Conservation (phyloP, 2,113 vertebrate species). For the Epinephelus moara region DNA sequence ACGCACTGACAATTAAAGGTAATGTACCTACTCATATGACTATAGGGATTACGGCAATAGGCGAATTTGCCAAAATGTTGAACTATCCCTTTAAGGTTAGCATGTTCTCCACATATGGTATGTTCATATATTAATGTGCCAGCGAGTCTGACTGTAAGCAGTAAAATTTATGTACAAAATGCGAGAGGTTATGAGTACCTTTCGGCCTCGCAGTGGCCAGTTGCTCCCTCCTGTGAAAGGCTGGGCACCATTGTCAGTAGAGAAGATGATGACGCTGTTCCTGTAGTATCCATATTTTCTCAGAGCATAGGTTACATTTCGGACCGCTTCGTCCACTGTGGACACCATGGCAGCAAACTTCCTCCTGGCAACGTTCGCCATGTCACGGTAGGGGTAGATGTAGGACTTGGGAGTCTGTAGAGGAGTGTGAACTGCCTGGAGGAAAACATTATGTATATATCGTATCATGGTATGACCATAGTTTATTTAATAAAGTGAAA, state of each 20-base stretch:
- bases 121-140: neutral
- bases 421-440: conserved; percentile 91
- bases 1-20: too few relatives aligned
- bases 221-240: conserved; percentile 97
- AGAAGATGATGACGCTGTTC: conserved; percentile 93
- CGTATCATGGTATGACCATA: too few relatives aligned
- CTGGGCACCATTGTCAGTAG: conserved; percentile 94
- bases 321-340: conserved; percentile 95
- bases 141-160: neutral
- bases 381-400: conserved; percentile 92
- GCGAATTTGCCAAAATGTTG: too few relatives aligned
- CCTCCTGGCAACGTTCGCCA: conserved; percentile 91
- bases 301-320: conserved; percentile 94
- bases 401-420: conserved; percentile 93
- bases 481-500: neutral
- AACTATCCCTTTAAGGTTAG: too few relatives aligned
- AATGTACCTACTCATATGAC: too few relatives aligned
- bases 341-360: conserved; percentile 96
- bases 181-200: conserved; percentile 61
- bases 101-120: neutral
- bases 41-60: too few relatives aligned
- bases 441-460: neutral
- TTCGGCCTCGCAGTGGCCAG: conserved; percentile 94
- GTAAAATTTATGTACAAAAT: neutral
- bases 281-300: conserved; percentile 93